Evolutionary conservation across 2,797 vertebrate genomes (phyloP).

Genomic region (Enteromius radiatus): DNA sequence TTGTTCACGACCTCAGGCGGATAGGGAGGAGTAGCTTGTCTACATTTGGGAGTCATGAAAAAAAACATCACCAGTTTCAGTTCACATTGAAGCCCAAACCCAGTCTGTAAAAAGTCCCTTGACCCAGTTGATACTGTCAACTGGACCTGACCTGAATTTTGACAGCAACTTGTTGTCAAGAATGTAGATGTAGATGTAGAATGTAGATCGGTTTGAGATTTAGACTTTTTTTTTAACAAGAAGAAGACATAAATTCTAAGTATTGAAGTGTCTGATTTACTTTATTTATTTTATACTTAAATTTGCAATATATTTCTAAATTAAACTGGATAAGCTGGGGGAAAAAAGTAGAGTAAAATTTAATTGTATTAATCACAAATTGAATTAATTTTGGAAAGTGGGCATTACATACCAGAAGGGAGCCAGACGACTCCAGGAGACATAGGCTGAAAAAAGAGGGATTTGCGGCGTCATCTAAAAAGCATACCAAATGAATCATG

Average conservation of each 20-base stretch:
- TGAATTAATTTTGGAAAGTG: neutral
- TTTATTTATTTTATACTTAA: neutral
- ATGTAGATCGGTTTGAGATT: neutral
- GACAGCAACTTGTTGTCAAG: neutral
- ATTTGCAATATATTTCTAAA: neutral
- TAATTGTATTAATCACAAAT: neutral
- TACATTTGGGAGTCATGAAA: constrained; percentile 46
- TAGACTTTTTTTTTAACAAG: neutral
- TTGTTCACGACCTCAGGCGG: constrained; percentile 71
- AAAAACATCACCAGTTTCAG: constrained; percentile 36
- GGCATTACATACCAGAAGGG: neutral
- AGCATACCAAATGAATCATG: neutral
- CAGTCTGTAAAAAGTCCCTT: neutral
- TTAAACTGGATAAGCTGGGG: neutral
- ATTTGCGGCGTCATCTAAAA: constrained; percentile 4
- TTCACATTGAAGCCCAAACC: neutral
- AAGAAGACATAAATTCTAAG: neutral
- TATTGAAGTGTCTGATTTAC: constrained; percentile 1
- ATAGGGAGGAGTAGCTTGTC: constrained; percentile 70
- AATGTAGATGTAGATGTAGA: neutral
- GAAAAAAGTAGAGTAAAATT: neutral
- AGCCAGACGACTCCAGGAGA: neutral
- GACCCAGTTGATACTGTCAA: neutral
- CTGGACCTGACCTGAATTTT: neutral
- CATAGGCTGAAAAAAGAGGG: neutral